Evolutionary conservation across 2,797 vertebrate species (phyloP), one percentile per base, ranked within the genome.

Genomic region (Buphagus erythrorhynchus): DNA sequence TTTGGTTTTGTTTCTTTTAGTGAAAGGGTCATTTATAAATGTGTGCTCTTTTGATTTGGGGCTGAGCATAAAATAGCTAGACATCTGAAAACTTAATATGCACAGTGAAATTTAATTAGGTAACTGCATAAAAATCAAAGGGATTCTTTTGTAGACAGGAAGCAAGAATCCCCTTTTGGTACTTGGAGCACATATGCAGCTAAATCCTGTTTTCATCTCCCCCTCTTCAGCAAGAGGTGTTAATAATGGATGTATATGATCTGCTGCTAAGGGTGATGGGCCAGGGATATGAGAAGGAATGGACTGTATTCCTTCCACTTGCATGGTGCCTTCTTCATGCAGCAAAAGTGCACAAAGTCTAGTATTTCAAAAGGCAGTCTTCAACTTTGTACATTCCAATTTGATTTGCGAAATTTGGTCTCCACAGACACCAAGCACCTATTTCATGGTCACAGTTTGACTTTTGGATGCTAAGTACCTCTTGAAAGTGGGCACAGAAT

Each of bases 81-180:
- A 57, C 48, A 78, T 86, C 62, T 4, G 1, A 86, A 88, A 90
- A 36, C 31, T 75, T 80, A 55, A 55, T 85, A 72, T 62, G 52
- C 55, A 46, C 9, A 49, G 55, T 72, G 67, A 86, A 92, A 76
- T 75, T 84, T 62, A 91, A 84, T 84, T 90, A 81, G 79, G n/a
- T 57, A 94, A 38, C 61, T 59, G 61, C 72, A 73, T 91, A 40
- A 85, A 92, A 95, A 92, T 89, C 62, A 76, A 87, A 86, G 28
- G 19, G 3, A 1, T 85, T 83, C 25, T 52, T 84, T 83, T 72
- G 13, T 65, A 59, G 21, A 65, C 40, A 71, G 57, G 48, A 91
- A 86, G 31, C 35, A 92, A 94, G 72, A 79, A 79, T 81, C 61
- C 28, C 10, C 10, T 89, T 93, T 88, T 91, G 68, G 59, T 73